Base-by-base conservation (phyloP, 2,797 vertebrate species). In the Etheostoma nigrum region DNA sequence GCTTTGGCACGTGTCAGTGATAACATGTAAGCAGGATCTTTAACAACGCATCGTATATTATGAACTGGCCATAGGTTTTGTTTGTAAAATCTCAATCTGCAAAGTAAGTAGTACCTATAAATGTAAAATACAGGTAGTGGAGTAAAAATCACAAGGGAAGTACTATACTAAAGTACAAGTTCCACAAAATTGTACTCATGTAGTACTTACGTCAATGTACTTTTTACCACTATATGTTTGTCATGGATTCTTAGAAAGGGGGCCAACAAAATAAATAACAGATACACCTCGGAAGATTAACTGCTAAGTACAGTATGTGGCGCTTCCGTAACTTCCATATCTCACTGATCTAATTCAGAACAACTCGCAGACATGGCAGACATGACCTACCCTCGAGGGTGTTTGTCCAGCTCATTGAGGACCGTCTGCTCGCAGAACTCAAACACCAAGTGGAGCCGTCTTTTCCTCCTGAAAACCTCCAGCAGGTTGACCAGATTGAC, bases 351-450 rank as follows among this genome's bases (percentile, higher is more conserved):
- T 47, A 4, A 40, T 16, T 23, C 51, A 44, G 48, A 58, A 25
- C 25, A 52, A 19, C 15, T 21, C 25, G 27, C 10, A 55, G 8
- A 18, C 23, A 16, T 16, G 40, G 23, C 15, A n/a, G 13, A 1
- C 12, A 40, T 11, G 30, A 92, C 96, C 77, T 84, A 97, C 97
- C 97, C 96, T 61, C 94, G 86, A 3, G 96, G 95, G 78, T 96
- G 95, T 81, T 92, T 96, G 91, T 97, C 96, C 92, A 97, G 93
- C 82, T 97, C 97, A 3, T 96, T 95, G 55, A 97, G 94, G 73
- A 97, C 96, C 0, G 96, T 97, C 87, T 97, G 97, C 54, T 97
- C 97, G 72, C 96, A 97, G 91, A 97, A 97, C 91, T 97, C 96
- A 78, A 97, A 96, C 61, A 97, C 96, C 65, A 97, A 87, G 78